Base-by-base conservation (phyloP, 2,797 vertebrate genomes). In the Orientallactaga sibirica region DNA sequence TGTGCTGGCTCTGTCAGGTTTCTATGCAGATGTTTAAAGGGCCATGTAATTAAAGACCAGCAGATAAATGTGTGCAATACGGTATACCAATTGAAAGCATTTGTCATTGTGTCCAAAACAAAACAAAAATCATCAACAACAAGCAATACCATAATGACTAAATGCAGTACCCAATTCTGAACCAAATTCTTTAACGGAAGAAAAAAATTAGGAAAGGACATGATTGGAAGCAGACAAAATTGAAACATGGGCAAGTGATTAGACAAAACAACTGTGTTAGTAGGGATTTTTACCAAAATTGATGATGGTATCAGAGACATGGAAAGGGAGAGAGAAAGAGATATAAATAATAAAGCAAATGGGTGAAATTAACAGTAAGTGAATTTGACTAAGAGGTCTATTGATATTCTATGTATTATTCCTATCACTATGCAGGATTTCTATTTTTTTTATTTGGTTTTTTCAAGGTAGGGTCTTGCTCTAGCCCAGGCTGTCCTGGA, bases 1-100 rank as follows among this genome's bases (percentile, higher is more conserved):
- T 88, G 62, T 80, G 22, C 71, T 79, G 86, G 22, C 62, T 84
- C 84, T 71, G 78, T 66, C 88, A 73, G 48, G 37, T 86, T 95
- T 92, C 79, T 48, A 22, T 33, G 76, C 11, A 43, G 64, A 88
- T 83, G 19, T 62, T 94, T 52, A 82, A 79, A 43, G 86, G 3
- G 58, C 11, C 5, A 3, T 18, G 25, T 68, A 22, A 86, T 95
- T 94, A 86, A 82, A 88, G 55, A 43, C 48, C 70, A 83, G 52
- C 8, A 43, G 66, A 43, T 48, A 79, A 64, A 78, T 92, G 43
- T 64, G 55, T 52, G 52, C 55, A 79, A 20, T 86, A 48, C 41
- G 73, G 27, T 52, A 16, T 73, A 14, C 52, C 67, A 79, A 66
- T 64, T 86, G 29, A 64, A 79, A 73, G 20, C 58, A 41, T 79